phyloP scores from a whole-genome alignment of 2,797 vertebrate species.

The Myotis findleyi region DNA sequence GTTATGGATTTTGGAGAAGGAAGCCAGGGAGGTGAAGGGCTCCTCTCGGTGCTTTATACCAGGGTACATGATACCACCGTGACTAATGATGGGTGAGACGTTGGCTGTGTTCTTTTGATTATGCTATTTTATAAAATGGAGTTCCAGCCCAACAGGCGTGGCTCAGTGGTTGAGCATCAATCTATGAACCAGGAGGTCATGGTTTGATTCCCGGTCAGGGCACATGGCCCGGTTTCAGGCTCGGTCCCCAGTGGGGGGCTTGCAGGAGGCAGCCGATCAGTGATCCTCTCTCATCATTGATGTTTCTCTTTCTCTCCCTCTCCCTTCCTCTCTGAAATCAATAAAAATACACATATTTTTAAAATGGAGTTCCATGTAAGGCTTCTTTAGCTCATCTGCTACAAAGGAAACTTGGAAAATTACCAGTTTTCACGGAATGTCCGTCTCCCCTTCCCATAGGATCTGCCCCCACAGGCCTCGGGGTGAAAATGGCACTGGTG shows the following conservation, averaged over 20 bases:
- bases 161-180: too few relatives aligned
- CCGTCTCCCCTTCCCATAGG: background rate
- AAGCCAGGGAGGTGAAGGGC: background rate
- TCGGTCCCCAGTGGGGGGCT: too few relatives aligned
- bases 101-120: background rate
- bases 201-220: too few relatives aligned
- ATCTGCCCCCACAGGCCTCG: background rate
- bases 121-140: background rate
- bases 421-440: background rate
- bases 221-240: too few relatives aligned
- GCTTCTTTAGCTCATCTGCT: background rate
- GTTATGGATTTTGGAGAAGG: background rate
- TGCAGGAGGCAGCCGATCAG: too few relatives aligned
- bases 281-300: too few relatives aligned
- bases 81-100: background rate
- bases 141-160: background rate
- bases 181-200: too few relatives aligned
- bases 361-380: background rate
- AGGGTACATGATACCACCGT: fast-evolving
- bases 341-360: background rate
- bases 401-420: background rate
- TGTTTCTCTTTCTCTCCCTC: too few relatives aligned
- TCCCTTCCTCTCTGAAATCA: too few relatives aligned
- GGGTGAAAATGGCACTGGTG: background rate
- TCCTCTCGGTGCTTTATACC: background rate